Conservation (phyloP, 2,797 vertebrate genomes). For the Jordanella pulchra region DNA sequence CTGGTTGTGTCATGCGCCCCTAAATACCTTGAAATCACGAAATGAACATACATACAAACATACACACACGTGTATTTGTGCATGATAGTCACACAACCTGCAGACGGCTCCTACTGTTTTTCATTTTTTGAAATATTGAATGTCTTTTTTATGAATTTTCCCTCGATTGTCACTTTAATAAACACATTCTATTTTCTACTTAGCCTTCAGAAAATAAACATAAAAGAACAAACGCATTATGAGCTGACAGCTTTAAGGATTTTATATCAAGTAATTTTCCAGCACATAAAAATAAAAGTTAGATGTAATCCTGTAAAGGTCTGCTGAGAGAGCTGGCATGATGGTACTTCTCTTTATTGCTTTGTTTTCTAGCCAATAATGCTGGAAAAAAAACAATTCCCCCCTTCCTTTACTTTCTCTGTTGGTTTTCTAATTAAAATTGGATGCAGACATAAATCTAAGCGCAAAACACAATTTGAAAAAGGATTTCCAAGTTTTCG, state of each 20-base stretch:
- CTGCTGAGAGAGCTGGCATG: background rate
- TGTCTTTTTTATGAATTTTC: conserved; percentile 28
- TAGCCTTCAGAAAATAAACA: background rate
- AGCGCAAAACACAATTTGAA: conserved; percentile 1
- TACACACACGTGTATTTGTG: too few species aligned
- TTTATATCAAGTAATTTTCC: background rate
- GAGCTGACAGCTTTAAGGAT: background rate
- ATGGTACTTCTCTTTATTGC: background rate
- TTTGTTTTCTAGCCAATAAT: conserved; percentile 1
- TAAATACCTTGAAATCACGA: too few species aligned
- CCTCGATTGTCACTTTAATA: background rate
- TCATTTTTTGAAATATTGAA: background rate
- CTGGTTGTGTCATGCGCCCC: too few species aligned
- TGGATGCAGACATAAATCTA: conserved; percentile 14
- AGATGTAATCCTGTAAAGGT: conserved; percentile 17
- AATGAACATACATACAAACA: too few species aligned
- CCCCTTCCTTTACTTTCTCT: background rate
- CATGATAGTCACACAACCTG: too few species aligned
- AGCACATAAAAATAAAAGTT: conserved; percentile 13
- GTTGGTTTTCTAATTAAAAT: conserved; percentile 32
- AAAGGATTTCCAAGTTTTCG: conserved; percentile 24
- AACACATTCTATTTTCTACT: conserved; percentile 12
- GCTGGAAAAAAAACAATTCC: background rate
- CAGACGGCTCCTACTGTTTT: too few species aligned
- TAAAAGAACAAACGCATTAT: background rate